Percentiles rank a stretch among this genome's conserved stretches.
Evolutionary conservation across 2,888 invertebrate species (phyloP).

Genomic region (Callyntrura sp.): DNA sequence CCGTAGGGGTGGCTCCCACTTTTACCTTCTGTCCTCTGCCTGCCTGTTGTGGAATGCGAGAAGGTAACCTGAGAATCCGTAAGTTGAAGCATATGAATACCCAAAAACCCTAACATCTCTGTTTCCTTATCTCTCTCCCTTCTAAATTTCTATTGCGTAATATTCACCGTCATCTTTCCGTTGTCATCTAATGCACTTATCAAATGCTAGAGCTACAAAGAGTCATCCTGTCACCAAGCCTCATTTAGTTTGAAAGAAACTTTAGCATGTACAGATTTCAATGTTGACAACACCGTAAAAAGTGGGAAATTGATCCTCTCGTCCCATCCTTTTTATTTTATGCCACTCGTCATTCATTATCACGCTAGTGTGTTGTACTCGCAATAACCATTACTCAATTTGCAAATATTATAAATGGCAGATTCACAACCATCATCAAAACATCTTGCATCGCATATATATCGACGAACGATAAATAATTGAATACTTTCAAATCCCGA

Average conservation of each 20-base stretch:
- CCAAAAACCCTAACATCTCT: conserved; percentile 1
- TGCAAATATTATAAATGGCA: neutral
- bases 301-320: neutral
- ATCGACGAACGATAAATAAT: neutral
- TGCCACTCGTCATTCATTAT: neutral
- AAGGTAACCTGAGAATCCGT: conserved; percentile 66
- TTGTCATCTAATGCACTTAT: conserved; percentile 48
- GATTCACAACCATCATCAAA: neutral
- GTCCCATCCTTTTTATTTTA: neutral
- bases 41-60: conserved; percentile 52
- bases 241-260: conserved; percentile 44
- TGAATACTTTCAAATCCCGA: neutral
- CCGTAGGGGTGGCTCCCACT: conserved; percentile 53
- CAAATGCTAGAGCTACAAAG: conserved; percentile 56
- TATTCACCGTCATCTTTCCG: conserved; percentile 1
- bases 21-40: conserved; percentile 2
- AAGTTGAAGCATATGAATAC: conserved; percentile 52
- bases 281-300: conserved; percentile 3
- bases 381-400: neutral
- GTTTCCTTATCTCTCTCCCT: conserved; percentile 14
- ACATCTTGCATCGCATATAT: neutral
- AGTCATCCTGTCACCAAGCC: conserved; percentile 70
- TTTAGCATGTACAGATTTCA: conserved; percentile 7
- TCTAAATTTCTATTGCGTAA: conserved; percentile 1
- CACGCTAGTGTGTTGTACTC: neutral